Conservation (phyloP, 2,797 vertebrate genomes). For the Streptopelia turtur region DNA sequence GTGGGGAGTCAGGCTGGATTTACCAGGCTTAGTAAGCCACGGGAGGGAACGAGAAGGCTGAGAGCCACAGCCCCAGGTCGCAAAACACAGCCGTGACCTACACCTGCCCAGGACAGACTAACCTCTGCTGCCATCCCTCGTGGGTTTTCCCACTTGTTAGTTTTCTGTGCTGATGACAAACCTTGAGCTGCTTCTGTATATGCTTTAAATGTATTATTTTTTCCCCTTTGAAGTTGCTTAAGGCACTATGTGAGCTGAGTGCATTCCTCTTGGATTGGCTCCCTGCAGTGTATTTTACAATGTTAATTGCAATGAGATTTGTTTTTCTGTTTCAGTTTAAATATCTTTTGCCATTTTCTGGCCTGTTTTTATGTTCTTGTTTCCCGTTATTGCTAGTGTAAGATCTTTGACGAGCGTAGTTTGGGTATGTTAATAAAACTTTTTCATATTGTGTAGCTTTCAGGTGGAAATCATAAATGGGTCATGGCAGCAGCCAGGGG, state of each 20-base stretch:
- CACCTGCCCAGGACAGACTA: neutral
- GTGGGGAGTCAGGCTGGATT: neutral
- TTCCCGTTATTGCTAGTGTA: neutral
- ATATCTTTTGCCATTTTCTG: neutral
- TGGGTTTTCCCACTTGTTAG: neutral
- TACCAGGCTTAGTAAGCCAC: neutral
- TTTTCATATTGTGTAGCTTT: neutral
- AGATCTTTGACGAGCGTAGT: neutral
- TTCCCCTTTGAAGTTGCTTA: slow-evolving; percentile 4
- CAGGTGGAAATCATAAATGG: slow-evolving; percentile 31
- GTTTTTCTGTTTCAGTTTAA: neutral
- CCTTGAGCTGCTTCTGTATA: neutral
- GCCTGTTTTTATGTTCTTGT: neutral
- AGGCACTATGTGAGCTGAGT: neutral
- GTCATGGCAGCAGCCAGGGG: slow-evolving; percentile 7
- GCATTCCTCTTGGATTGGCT: slow-evolving; percentile 9
- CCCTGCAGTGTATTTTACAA: neutral
- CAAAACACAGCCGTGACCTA: neutral
- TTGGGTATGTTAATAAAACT: neutral
- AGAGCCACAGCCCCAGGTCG: neutral
- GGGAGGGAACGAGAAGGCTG: neutral
- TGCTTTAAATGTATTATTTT: neutral
- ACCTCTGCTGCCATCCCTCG: neutral
- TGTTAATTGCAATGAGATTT: slow-evolving; percentile 20
- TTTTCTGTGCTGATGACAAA: neutral